phyloP scores from a whole-genome alignment of 2,797 vertebrate genomes.

The Manis crassicaudata region DNA sequence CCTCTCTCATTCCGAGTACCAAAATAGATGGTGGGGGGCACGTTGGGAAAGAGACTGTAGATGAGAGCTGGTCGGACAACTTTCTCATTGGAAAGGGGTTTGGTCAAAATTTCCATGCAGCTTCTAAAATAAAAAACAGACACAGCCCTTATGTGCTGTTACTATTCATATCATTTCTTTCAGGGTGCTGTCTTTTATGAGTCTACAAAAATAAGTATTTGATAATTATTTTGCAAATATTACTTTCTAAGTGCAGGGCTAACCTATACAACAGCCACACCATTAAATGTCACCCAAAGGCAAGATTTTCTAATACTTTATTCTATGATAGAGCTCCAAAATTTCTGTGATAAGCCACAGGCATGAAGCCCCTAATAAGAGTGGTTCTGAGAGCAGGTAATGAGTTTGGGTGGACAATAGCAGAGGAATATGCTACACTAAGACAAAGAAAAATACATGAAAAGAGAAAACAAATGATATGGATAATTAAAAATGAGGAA shows the following conservation, averaged over 20 bases:
- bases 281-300: conserved; percentile 12
- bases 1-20: conserved; percentile 93
- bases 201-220: conserved; percentile 5
- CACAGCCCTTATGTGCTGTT: not conserved
- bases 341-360: not conserved
- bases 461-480: not conserved
- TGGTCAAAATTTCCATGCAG: conserved; percentile 86
- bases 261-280: not conserved
- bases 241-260: not conserved
- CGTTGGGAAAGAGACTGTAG: conserved; percentile 93
- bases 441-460: not conserved
- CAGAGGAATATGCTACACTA: not conserved
- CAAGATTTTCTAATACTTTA: not conserved
- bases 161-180: not conserved
- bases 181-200: not conserved
- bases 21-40: conserved; percentile 95
- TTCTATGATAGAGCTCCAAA: not conserved
- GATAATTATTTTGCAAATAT: not conserved
- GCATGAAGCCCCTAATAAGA: not conserved
- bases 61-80: conserved; percentile 92
- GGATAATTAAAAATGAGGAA: not conserved
- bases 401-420: not conserved
- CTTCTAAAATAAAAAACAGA: conserved; percentile 79
- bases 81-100: conserved; percentile 83
- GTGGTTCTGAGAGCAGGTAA: not conserved